Base-by-base conservation (phyloP, 35 echinoderm and acorn worm genomes). In the Amphiura filiformis region DNA sequence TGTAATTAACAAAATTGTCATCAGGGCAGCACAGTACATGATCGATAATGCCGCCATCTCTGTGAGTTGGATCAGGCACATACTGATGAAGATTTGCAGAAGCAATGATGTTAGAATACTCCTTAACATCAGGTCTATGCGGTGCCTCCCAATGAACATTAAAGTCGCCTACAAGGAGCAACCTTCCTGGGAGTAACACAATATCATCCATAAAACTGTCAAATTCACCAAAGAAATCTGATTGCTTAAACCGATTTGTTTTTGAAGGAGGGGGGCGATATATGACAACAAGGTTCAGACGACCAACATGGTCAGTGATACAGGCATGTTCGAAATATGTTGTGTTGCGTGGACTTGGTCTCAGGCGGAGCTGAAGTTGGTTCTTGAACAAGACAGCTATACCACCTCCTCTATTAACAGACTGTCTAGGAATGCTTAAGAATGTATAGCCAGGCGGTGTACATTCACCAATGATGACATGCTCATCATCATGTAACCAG, bases 121-220 rank as follows among this genome's bases (percentile, higher is more conserved):
- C 17, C 41, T 47, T 47, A n/a, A n/a, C 41, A 47, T 47, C 4
- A 17, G 41, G 41, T 47, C 41, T 47, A 47, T 47, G 5, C 17
- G 4, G 41, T 9, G 4, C 41, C 17, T 47, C 41, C 41, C 41
- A 47, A 17, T 81, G 0, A n/a, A 81, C 34, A 81, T 81, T 81
- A 28, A 40, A 81, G n/a, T 81, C 79, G 38, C 79, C 79, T 36
- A 81, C 79, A 81, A 81, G 34, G 26, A 81, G 79, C 20, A 38
- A n/a, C 39, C 36, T 81, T 1, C 39, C 1, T 1, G 79, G 0
- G 7, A n/a, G 23, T 37, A 81, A 39, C 34, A 47, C 41, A 39
- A 35, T 81, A 81, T 36, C 79, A 39, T 35, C 34, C 35, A 38
- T 13, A 81, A 81, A 35, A 26, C 15, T 39, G 12, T 81, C 79